These are phyloP conservation scores for Periphyllus acericola DNA, from an alignment of 2,888 invertebrate genomes.

Conservation along the genomic window DNA sequence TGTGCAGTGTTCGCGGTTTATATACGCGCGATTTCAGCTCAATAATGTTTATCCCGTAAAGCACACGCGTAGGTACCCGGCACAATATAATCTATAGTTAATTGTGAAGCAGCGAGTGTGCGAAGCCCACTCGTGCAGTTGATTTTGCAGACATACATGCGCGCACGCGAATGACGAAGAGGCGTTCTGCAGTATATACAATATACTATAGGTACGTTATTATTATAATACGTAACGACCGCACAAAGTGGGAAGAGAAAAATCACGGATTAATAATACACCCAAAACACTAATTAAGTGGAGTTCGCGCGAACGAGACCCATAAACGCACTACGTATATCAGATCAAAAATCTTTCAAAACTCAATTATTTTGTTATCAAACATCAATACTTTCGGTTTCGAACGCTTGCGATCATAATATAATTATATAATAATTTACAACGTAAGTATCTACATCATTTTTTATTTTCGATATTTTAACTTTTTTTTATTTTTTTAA, in stretches of 20 bases:
- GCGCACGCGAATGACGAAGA: constrained; percentile 11
- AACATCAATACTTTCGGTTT: neutral
- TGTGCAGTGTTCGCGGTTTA: neutral
- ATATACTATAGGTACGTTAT: too few species aligned
- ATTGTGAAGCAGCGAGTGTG: neutral
- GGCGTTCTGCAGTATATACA: neutral
- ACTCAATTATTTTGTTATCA: too few species aligned
- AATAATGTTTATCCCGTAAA: neutral
- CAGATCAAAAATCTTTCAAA: too few species aligned
- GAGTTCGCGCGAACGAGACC: neutral
- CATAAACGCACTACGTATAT: neutral
- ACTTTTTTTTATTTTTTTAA: too few species aligned
- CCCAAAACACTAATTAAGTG: neutral
- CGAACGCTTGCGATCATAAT: neutral
- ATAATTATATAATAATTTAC: neutral
- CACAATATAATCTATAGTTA: neutral
- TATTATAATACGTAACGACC: neutral
- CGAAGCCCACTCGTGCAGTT: neutral
- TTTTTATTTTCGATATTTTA: too few species aligned
- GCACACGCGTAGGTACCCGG: neutral
- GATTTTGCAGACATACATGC: neutral
- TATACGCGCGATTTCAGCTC: neutral
- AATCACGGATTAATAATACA: neutral
- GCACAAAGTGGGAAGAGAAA: constrained; percentile 5
- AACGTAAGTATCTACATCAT: neutral